Conservation (phyloP, 2,888 invertebrate species). For the Orthosia cruda region DNA sequence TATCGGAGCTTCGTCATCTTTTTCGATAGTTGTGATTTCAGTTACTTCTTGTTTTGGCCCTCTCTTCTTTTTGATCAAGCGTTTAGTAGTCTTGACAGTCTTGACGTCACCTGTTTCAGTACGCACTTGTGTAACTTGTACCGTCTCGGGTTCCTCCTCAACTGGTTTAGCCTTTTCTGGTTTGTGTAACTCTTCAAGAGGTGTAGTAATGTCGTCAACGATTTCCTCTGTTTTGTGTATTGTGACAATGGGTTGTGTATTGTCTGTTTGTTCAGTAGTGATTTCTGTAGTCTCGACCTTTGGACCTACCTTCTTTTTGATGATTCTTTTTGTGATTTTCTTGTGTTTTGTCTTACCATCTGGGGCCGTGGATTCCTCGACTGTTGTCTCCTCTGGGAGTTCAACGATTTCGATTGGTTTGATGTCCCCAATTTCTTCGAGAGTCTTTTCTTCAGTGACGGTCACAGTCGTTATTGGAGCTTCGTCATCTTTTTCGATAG, state of each 20-base stretch:
- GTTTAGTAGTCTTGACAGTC: slow-evolving; percentile 67
- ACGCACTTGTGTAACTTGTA: slow-evolving; percentile 65
- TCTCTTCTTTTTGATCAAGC: slow-evolving; percentile 47
- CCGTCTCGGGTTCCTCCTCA: slow-evolving; percentile 69
- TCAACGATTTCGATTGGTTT: slow-evolving; percentile 5
- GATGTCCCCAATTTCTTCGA: slow-evolving; percentile 44
- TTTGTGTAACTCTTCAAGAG: slow-evolving; percentile 14
- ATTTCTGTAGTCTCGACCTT: slow-evolving; percentile 71
- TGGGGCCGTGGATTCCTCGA: slow-evolving; percentile 38
- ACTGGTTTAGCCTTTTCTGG: not conserved
- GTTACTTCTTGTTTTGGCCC: slow-evolving; percentile 58
- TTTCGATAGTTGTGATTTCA: slow-evolving; percentile 59
- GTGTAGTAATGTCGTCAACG: slow-evolving; percentile 29
- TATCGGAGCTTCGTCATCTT: slow-evolving; percentile 55
- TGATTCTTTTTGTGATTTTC: slow-evolving; percentile 65
- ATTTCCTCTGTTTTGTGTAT: slow-evolving; percentile 46
- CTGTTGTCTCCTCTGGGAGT: slow-evolving; percentile 61
- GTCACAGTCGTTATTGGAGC: slow-evolving; percentile 44
- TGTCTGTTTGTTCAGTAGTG: slow-evolving; percentile 55
- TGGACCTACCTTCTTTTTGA: slow-evolving; percentile 74
- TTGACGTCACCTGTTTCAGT: slow-evolving; percentile 72
- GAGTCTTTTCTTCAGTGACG: slow-evolving; percentile 14
- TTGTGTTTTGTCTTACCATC: slow-evolving; percentile 59
- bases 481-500: slow-evolving; percentile 45
- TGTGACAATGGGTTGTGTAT: slow-evolving; percentile 21